A percentile compares a stretch with the other conserved stretches of the same genome.
phyloP scores from a whole-genome alignment of 2,113 vertebrate species.

The Chionis minor region DNA sequence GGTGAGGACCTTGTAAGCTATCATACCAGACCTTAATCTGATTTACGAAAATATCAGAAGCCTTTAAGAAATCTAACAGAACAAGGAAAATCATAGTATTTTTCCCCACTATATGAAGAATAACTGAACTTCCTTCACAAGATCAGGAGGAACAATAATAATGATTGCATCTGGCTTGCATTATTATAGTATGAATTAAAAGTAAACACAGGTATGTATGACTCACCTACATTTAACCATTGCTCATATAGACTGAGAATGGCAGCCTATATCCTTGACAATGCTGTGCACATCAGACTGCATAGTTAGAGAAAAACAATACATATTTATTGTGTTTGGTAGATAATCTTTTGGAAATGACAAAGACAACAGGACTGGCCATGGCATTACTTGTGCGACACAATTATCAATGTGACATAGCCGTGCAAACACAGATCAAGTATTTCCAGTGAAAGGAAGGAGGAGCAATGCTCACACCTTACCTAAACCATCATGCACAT shows the following conservation, averaged over 20 bases:
- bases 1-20: not conserved
- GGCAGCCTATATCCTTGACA: not conserved
- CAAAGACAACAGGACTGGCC: not conserved
- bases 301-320: not conserved
- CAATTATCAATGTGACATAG: not conserved
- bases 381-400: accelerated
- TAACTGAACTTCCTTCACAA: not conserved
- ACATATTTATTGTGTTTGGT: not conserved
- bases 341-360: not conserved
- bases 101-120: not conserved
- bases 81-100: not conserved
- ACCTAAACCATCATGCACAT: not conserved
- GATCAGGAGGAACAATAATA: not conserved
- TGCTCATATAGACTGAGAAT: not conserved
- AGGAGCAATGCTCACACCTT: not conserved
- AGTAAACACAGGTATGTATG: not conserved
- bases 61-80: not conserved
- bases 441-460: not conserved
- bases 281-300: not conserved
- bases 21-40: not conserved
- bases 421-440: not conserved
- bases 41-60: not conserved
- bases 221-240: not conserved
- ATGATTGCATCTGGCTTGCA: not conserved
- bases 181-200: not conserved